phyloP scores from a whole-genome alignment of 1,140 invertebrate species.

The Antheraea pernyi region DNA sequence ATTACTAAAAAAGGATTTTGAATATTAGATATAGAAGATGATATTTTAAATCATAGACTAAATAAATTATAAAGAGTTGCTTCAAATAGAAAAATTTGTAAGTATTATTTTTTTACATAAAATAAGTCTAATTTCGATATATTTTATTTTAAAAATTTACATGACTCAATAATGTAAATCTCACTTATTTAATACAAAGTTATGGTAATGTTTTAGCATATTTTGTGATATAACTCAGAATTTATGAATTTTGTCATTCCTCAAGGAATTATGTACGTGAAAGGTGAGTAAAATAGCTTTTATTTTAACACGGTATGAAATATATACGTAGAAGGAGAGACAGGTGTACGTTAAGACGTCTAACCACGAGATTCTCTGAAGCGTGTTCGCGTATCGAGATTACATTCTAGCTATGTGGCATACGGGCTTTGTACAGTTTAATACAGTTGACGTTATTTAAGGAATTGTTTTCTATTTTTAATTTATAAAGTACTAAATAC shows the following conservation, averaged over 20 bases:
- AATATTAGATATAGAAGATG: too few relatives aligned
- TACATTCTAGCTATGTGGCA: neutral
- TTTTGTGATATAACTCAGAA: neutral
- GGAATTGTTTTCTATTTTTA: neutral
- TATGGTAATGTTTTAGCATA: neutral
- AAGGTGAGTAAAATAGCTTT: neutral
- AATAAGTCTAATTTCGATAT: too few relatives aligned
- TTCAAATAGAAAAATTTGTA: too few relatives aligned
- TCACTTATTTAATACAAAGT: neutral
- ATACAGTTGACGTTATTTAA: neutral
- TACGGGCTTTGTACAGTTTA: neutral
- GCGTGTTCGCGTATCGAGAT: neutral
- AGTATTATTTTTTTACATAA: too few relatives aligned
- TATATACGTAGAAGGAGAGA: neutral
- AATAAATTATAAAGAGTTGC: too few relatives aligned
- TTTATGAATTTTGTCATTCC: neutral
- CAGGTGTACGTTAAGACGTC: neutral
- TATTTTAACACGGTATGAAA: neutral
- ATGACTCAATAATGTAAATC: too few relatives aligned
- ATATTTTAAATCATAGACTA: too few relatives aligned
- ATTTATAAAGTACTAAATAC: too few relatives aligned
- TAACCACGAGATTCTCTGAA: neutral
- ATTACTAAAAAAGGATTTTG: too few relatives aligned
- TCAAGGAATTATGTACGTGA: neutral
- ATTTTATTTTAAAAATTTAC: too few relatives aligned